These are phyloP conservation scores for Scelioninae gen. 1 DNA, from an alignment of 2,888 invertebrate species.

Conservation along the genomic window DNA sequence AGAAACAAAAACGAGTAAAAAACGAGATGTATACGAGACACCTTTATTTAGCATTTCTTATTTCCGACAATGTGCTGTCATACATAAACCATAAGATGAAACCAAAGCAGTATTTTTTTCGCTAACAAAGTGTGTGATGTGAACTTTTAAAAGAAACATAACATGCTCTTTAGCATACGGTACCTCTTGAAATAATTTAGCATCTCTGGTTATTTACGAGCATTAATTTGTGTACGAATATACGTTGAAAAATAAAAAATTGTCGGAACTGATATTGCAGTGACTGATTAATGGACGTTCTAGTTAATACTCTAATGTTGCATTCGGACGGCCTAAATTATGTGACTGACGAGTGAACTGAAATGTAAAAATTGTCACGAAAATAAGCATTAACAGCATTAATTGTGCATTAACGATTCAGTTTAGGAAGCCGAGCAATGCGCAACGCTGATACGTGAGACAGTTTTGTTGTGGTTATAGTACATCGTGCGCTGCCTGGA, in stretches of 20 bases:
- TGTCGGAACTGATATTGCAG: not conserved
- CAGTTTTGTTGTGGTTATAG: slow-evolving; percentile 65
- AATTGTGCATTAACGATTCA: slow-evolving; percentile 57
- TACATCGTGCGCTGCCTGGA: slow-evolving; percentile 67
- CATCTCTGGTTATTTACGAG: slow-evolving; percentile 24
- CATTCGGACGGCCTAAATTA: too few species aligned
- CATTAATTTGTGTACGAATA: slow-evolving; percentile 19
- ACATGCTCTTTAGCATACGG: slow-evolving; percentile 44
- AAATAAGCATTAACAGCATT: slow-evolving; percentile 32
- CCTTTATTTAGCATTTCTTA: slow-evolving; percentile 57
- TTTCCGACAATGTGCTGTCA: slow-evolving; percentile 41
- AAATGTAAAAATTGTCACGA: slow-evolving; percentile 5
- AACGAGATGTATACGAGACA: slow-evolving; percentile 34
- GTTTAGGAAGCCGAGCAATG: slow-evolving; percentile 56
- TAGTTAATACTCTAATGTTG: too few species aligned
- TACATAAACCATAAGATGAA: slow-evolving; percentile 56
- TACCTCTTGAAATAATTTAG: slow-evolving; percentile 16
- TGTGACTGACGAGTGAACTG: not conserved
- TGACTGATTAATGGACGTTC: not conserved
- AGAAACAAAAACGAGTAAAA: slow-evolving; percentile 27
- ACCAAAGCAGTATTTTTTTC: slow-evolving; percentile 41
- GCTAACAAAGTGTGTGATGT: slow-evolving; percentile 38
- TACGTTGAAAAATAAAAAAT: not conserved
- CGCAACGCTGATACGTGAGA: slow-evolving; percentile 51
- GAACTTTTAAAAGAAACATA: slow-evolving; percentile 32